phyloP scores from a whole-genome alignment of 2,113 vertebrate genomes.

The Proterorhinus semilunaris region DNA sequence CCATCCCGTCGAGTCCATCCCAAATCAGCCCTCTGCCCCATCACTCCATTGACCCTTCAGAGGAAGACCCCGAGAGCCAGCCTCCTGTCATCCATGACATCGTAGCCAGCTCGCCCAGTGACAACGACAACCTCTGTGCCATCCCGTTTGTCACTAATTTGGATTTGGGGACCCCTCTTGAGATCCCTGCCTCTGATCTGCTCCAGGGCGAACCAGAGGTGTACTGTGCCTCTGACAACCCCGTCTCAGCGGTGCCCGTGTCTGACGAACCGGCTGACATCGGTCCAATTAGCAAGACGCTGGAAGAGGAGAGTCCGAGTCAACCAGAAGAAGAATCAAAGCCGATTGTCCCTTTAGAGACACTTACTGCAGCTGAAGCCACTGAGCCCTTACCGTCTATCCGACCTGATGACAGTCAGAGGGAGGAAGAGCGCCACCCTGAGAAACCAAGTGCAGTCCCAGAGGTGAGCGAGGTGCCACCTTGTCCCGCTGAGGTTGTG shows the following conservation, averaged over 20 bases:
- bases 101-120: conserved; percentile 73
- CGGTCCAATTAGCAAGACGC: conserved; percentile 7
- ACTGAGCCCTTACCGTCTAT: conserved; percentile 11
- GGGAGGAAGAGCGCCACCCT: conserved; percentile 17
- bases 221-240: conserved; percentile 17
- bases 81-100: conserved; percentile 76
- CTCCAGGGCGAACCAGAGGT: conserved; percentile 28
- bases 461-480: conserved; percentile 17
- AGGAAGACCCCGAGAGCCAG: conserved; percentile 68
- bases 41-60: conserved; percentile 21
- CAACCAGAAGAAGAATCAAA: conserved; percentile 16
- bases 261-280: conserved; percentile 35
- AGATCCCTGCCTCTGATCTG: conserved; percentile 43
- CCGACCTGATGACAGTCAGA: conserved; percentile 26
- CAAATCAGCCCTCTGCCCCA: conserved; percentile 44
- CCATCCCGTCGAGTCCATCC: conserved; percentile 51
- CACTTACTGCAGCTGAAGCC: conserved; percentile 20
- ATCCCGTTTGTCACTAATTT: conserved; percentile 70
- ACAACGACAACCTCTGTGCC: conserved; percentile 66
- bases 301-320: conserved; percentile 15
- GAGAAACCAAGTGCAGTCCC: conserved; percentile 16
- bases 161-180: conserved; percentile 44
- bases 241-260: conserved; percentile 15
- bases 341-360: conserved; percentile 45
- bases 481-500: background rate